Conservation (phyloP, 2,113 vertebrate species). For the Glaucomys volans region DNA sequence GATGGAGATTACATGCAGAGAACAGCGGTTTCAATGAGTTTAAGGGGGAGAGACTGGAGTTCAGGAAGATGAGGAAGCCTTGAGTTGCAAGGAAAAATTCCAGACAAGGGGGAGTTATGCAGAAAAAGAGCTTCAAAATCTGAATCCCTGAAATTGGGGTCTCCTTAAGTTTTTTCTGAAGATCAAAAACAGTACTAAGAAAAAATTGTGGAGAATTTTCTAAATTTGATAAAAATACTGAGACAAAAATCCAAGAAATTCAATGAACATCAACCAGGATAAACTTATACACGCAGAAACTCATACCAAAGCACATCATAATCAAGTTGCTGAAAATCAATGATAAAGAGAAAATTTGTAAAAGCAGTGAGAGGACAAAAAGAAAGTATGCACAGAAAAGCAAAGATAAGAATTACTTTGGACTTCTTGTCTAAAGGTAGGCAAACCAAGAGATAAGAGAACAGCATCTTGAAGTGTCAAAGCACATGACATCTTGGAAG, state of each 20-base stretch:
- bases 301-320: neutral
- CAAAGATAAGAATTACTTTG: neutral
- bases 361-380: neutral
- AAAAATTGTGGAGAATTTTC: neutral
- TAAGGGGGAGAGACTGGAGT: neutral
- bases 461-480: neutral
- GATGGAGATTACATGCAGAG: neutral
- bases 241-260: neutral
- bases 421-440: neutral
- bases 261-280: neutral
- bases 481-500: neutral
- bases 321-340: neutral
- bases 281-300: neutral
- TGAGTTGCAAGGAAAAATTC: neutral
- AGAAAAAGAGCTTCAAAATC: neutral
- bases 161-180: neutral
- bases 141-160: neutral
- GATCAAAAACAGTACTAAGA: neutral
- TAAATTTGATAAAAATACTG: neutral
- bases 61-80: neutral
- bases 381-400: neutral
- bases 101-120: neutral
- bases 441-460: neutral
- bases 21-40: neutral
- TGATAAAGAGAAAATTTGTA: neutral